Percentiles rank a stretch among this genome's conserved stretches.
Conservation (phyloP, 2,888 invertebrate genomes). For the Coelopa pilipes region DNA sequence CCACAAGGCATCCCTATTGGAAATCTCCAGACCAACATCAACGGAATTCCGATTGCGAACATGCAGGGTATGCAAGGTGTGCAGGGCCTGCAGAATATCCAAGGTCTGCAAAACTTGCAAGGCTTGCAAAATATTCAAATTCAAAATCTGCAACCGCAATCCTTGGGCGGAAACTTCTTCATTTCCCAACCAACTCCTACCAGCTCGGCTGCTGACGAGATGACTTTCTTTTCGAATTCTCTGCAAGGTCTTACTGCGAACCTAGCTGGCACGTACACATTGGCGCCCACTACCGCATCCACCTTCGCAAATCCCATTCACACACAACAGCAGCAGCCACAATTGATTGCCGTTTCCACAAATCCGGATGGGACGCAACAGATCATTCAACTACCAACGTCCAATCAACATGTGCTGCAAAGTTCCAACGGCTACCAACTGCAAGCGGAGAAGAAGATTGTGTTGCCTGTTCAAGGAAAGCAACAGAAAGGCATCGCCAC, state of each 20-base stretch:
- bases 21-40: slow-evolving; percentile 50
- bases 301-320: slow-evolving; percentile 31
- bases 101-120: slow-evolving; percentile 42
- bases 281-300: slow-evolving; percentile 50
- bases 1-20: slow-evolving; percentile 52
- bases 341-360: slow-evolving; percentile 58
- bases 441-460: slow-evolving; percentile 55
- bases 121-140: slow-evolving; percentile 51
- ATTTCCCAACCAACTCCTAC: slow-evolving; percentile 52
- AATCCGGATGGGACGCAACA: slow-evolving; percentile 59
- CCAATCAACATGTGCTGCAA: slow-evolving; percentile 45
- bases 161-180: slow-evolving; percentile 59
- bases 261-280: slow-evolving; percentile 54
- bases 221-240: slow-evolving; percentile 60
- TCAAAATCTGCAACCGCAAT: slow-evolving; percentile 55
- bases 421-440: slow-evolving; percentile 43
- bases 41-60: slow-evolving; percentile 41
- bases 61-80: slow-evolving; percentile 15
- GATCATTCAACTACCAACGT: slow-evolving; percentile 58
- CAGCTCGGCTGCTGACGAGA: slow-evolving; percentile 47
- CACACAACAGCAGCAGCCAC: slow-evolving; percentile 50
- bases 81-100: slow-evolving; percentile 46
- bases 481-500: slow-evolving; percentile 51
- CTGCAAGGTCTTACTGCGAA: slow-evolving; percentile 59
- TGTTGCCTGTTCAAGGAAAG: slow-evolving; percentile 49